Evolutionary conservation across 2,797 vertebrate genomes (phyloP), one percentile per base, ranked within the genome.

Genomic region (Gadopsis bispinosus): DNA sequence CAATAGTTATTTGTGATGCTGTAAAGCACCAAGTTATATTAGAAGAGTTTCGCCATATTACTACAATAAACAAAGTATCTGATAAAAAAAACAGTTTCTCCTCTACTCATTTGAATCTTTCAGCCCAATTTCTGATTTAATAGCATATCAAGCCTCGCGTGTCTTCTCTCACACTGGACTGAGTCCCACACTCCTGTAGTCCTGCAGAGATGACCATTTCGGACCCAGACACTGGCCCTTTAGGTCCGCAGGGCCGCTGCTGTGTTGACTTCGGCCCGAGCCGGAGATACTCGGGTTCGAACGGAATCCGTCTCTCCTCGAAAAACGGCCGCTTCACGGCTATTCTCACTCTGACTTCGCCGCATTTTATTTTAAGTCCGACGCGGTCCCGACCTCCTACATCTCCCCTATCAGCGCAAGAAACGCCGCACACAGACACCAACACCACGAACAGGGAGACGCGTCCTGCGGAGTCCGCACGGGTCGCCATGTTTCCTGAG

Each of bases 151-250:
- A 54, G 10, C 16, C 14, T 41, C 48, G 19, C 16, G 19, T 19
- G 43, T 37, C 13, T 47, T 6, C 9, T 51, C 84, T 84, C 83
- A 93, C 89, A 8, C 17, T 74, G 56, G 88, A 88, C 67, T 47
- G 33, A 0, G 87, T 84, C 3, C 80, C 88, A 78, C 92, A 92
- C 0, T 90, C 58, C 2, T 72, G 77, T 1, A 91, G 75, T 10
- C 84, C 75, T 0, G 89, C 81, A 20, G 78, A 62, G 43, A 93
- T 80, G 53, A 92, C 41, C 73, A 90, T 76, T n/a, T 82, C 83
- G 3, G 39, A 53, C 4, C 10, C 70, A 1, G 81, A 65, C 7
- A 10, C 2, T 0, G 59, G 60, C 4, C 19, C 50, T 22, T 37
- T 14, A 0, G 82, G 73, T n/a, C 29, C 47, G 7, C 87, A 86